Percentiles rank a stretch among this genome's conserved stretches.
phyloP scores from a whole-genome alignment of 2,113 vertebrate genomes.

The Castor canadensis region DNA sequence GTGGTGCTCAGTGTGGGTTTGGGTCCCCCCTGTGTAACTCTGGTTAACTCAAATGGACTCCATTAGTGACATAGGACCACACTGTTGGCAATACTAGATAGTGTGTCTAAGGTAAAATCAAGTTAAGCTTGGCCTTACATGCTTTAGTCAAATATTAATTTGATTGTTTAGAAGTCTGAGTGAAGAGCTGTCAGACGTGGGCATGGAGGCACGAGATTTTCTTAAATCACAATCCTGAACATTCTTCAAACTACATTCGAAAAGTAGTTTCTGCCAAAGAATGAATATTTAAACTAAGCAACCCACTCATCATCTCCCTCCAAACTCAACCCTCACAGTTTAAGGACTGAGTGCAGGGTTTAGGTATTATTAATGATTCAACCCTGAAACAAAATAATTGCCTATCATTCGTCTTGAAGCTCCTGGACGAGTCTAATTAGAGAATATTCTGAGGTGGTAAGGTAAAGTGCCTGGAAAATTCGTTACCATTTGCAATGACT shows the following conservation, averaged over 20 bases:
- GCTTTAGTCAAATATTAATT: slow-evolving; percentile 23
- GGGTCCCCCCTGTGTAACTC: background rate
- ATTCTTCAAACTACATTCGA: slow-evolving; percentile 37
- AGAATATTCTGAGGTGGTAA: slow-evolving; percentile 21
- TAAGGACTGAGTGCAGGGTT: slow-evolving; percentile 41
- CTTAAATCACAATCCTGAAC: slow-evolving; percentile 42
- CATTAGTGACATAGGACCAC: too few species aligned
- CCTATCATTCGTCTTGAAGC: slow-evolving; percentile 63
- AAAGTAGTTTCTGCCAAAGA: slow-evolving; percentile 54
- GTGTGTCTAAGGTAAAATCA: background rate
- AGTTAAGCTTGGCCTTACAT: background rate
- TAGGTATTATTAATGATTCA: slow-evolving; percentile 70
- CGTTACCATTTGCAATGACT: slow-evolving; percentile 1
- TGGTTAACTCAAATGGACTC: background rate
- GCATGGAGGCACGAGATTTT: slow-evolving; percentile 6
- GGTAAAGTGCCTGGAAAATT: slow-evolving; percentile 54
- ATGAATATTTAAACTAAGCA: slow-evolving; percentile 59
- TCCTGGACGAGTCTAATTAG: slow-evolving; percentile 53
- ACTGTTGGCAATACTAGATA: background rate
- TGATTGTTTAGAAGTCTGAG: slow-evolving; percentile 42
- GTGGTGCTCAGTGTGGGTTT: background rate
- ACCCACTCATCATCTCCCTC: slow-evolving; percentile 44
- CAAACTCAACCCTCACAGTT: slow-evolving; percentile 3
- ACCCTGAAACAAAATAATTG: slow-evolving; percentile 72
- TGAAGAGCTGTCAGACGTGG: slow-evolving; percentile 58